Conservation (phyloP, 2,113 vertebrate species). For the Crotalus tigris region DNA sequence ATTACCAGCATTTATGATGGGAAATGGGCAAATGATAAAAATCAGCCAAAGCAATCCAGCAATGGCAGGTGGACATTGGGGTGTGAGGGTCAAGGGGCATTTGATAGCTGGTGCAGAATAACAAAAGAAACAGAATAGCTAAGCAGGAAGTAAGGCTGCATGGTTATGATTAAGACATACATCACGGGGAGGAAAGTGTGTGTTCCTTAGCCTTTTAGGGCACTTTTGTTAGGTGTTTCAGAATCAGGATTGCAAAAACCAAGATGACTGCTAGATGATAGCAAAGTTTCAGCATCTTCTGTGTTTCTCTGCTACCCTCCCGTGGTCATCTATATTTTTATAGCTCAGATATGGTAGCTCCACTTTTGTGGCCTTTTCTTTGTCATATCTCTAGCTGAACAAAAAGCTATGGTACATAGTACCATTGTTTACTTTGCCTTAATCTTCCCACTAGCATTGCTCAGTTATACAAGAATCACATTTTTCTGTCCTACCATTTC, state of each 20-base stretch:
- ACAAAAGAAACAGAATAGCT: background rate
- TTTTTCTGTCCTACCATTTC: background rate
- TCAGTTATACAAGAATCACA: background rate
- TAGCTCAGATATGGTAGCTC: background rate
- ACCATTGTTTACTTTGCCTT: background rate
- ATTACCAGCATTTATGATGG: constrained; percentile 57
- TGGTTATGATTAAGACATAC: background rate
- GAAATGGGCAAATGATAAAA: constrained; percentile 56
- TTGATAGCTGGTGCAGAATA: background rate
- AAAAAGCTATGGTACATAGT: background rate
- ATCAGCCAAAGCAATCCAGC: constrained; percentile 24
- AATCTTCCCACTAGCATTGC: background rate
- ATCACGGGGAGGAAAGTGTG: background rate
- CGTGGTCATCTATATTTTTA: background rate
- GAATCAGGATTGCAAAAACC: background rate
- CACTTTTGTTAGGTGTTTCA: background rate
- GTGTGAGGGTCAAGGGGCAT: background rate
- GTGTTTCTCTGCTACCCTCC: background rate
- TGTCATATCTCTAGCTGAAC: background rate
- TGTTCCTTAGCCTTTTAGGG: background rate
- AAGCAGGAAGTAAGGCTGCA: background rate
- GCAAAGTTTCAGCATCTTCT: background rate
- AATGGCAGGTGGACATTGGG: constrained; percentile 11
- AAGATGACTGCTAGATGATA: background rate
- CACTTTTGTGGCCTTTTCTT: background rate